phyloP scores from a whole-genome alignment of 2,113 vertebrate genomes.

The Ammodytes marinus region DNA sequence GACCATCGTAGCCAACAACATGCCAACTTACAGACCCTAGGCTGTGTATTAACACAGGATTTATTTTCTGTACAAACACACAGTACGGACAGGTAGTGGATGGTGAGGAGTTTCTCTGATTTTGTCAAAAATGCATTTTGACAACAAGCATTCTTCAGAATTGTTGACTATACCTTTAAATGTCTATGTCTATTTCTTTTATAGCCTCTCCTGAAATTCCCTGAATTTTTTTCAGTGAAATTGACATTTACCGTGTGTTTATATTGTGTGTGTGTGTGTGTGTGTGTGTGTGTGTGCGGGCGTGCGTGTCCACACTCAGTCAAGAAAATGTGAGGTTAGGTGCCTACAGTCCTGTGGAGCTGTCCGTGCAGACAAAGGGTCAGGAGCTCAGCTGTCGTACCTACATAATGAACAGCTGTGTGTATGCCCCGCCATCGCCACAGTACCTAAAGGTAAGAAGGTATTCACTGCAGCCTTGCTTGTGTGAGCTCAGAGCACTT shows the following conservation, averaged over 20 bases:
- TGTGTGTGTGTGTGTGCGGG: neutral
- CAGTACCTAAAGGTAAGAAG: slow-evolving; percentile 90
- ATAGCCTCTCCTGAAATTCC: neutral
- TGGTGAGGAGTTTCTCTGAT: too few relatives aligned
- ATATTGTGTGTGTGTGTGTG: neutral
- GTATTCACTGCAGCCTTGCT: neutral
- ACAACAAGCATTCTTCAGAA: too few relatives aligned
- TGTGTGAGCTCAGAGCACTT: neutral
- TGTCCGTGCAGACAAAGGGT: slow-evolving; percentile 82
- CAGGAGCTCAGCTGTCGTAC: slow-evolving; percentile 88
- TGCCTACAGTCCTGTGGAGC: slow-evolving; percentile 88
- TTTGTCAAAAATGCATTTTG: too few relatives aligned
- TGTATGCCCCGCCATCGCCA: slow-evolving; percentile 88
- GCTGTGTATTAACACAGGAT: too few relatives aligned
- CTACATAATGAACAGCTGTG: slow-evolving; percentile 91
- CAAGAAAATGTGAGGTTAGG: slow-evolving; percentile 91
- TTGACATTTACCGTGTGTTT: neutral
- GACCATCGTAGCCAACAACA: too few relatives aligned
- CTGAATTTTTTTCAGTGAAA: neutral
- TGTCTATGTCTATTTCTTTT: neutral
- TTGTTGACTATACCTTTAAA: too few relatives aligned
- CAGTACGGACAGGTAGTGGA: too few relatives aligned
- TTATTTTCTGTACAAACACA: too few relatives aligned
- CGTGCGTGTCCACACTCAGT: slow-evolving; percentile 70
- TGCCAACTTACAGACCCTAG: too few relatives aligned